phyloP scores from a whole-genome alignment of 2,113 vertebrate genomes.

The Benitochromis conjunctus region DNA sequence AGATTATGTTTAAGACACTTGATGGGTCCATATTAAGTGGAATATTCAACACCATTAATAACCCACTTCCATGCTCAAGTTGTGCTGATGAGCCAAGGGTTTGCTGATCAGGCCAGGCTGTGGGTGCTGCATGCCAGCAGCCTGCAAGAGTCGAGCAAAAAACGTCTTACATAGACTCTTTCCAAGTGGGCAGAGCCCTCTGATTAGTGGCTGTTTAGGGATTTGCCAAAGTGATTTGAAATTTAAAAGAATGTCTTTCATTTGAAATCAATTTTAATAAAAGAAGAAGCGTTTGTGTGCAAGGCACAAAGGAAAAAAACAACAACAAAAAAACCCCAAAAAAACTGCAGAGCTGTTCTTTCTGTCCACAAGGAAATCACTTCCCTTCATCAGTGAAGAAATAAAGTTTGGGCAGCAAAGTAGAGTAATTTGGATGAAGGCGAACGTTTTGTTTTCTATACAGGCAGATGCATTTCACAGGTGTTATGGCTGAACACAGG shows the following conservation, averaged over 20 bases:
- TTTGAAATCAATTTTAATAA: slow-evolving; percentile 7
- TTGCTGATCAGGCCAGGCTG: slow-evolving; percentile 20
- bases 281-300: background rate
- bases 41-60: slow-evolving; percentile 14
- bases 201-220: slow-evolving; percentile 17
- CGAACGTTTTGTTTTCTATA: background rate
- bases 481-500: background rate
- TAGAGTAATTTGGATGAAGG: background rate
- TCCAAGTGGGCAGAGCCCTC: slow-evolving; percentile 44
- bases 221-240: slow-evolving; percentile 35
- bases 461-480: background rate
- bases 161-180: background rate
- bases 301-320: background rate
- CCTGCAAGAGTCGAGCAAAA: slow-evolving; percentile 20
- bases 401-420: background rate
- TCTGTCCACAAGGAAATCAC: background rate
- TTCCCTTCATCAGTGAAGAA: background rate
- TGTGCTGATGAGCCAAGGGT: slow-evolving; percentile 25
- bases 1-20: background rate
- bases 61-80: slow-evolving; percentile 1
- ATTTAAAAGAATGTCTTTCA: slow-evolving; percentile 13
- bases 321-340: background rate
- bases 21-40: background rate
- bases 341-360: background rate
- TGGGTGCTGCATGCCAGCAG: slow-evolving; percentile 23